Evolutionary conservation across 2,113 vertebrate species (phyloP).

Genomic region (Phalacrocorax carbo): DNA sequence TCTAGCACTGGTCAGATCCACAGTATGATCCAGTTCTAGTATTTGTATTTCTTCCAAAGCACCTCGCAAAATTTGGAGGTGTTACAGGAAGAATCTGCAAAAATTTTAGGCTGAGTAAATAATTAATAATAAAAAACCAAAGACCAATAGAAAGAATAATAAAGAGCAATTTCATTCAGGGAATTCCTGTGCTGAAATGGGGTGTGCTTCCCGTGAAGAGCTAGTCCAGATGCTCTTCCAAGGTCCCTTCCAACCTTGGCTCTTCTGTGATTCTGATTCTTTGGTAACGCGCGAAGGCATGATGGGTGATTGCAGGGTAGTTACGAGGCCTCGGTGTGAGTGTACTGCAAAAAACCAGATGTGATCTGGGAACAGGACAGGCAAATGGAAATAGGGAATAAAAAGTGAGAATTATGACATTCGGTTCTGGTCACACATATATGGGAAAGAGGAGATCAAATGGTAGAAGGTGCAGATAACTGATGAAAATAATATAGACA

Average conservation of each 20-base stretch:
- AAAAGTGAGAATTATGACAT: background rate
- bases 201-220: background rate
- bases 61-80: background rate
- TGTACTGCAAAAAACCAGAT: background rate
- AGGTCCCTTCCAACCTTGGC: background rate
- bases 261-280: background rate
- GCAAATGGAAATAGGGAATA: background rate
- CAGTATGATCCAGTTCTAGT: background rate
- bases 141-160: background rate
- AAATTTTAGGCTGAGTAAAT: background rate
- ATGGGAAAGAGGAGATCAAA: background rate
- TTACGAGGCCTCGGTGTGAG: background rate
- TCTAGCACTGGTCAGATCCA: background rate
- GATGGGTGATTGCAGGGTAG: background rate
- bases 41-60: background rate
- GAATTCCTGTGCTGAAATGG: background rate
- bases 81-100: background rate
- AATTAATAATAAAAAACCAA: background rate
- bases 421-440: background rate
- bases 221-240: background rate
- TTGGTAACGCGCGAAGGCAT: too few relatives aligned
- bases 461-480: background rate
- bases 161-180: background rate
- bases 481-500: rapidly evolving
- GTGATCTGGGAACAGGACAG: background rate